Conservation (phyloP, 1,140 invertebrate species). For the Anadara kagoshimensis region DNA sequence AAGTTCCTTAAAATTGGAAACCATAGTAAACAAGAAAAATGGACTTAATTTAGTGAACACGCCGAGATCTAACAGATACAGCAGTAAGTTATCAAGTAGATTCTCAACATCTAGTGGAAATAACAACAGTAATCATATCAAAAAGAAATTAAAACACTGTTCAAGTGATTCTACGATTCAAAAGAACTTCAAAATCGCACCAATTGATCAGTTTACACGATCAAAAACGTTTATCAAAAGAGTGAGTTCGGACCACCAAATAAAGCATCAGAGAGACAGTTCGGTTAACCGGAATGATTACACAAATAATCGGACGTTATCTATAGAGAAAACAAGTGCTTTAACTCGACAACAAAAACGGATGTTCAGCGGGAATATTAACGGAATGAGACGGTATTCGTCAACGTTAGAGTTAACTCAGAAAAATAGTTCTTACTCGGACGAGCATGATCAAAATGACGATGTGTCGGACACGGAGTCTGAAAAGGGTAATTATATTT, state of each 20-base stretch:
- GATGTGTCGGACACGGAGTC: slow-evolving; percentile 47
- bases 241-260: slow-evolving; percentile 17
- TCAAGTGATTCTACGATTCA: slow-evolving; percentile 40
- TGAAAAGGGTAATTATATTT: slow-evolving; percentile 47
- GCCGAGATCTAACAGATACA: slow-evolving; percentile 16
- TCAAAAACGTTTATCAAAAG: slow-evolving; percentile 24
- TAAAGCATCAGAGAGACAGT: slow-evolving; percentile 8
- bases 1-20: slow-evolving; percentile 37
- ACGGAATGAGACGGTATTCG: slow-evolving; percentile 46
- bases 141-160: slow-evolving; percentile 31
- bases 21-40: slow-evolving; percentile 36
- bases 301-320: slow-evolving; percentile 34
- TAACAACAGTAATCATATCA: slow-evolving; percentile 27
- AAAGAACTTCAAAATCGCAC: neutral
- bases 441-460: slow-evolving; percentile 20
- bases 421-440: slow-evolving; percentile 19
- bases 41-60: slow-evolving; percentile 16
- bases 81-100: slow-evolving; percentile 28
- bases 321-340: slow-evolving; percentile 34
- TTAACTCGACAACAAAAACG: slow-evolving; percentile 24
- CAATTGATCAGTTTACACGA: slow-evolving; percentile 24
- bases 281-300: slow-evolving; percentile 4
- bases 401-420: slow-evolving; percentile 43
- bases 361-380: slow-evolving; percentile 27
- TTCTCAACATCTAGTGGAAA: slow-evolving; percentile 37